Evolutionary conservation across 1,140 invertebrate genomes (phyloP).

Genomic region (Propsilocerus akamusi): DNA sequence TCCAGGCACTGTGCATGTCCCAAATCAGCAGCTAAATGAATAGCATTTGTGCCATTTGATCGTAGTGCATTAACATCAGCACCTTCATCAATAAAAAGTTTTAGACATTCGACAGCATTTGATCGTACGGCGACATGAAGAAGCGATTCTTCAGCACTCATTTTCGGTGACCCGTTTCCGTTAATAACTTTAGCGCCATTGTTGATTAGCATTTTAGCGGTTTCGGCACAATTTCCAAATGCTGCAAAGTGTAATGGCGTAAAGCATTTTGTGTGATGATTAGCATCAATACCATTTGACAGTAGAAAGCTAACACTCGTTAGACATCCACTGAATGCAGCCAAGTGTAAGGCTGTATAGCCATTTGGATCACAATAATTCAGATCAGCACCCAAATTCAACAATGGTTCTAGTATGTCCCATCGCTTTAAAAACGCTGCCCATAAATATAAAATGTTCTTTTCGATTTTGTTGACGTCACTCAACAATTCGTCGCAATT

Average conservation of each 20-base stretch:
- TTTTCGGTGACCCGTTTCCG: conserved; percentile 28
- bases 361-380: conserved; percentile 46
- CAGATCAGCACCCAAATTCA: conserved; percentile 43
- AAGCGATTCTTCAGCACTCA: conserved; percentile 51
- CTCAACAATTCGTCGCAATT: conserved; percentile 28
- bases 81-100: conserved; percentile 47
- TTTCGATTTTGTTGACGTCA: conserved; percentile 37
- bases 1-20: conserved; percentile 47
- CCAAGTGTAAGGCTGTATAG: conserved; percentile 47
- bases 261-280: conserved; percentile 42
- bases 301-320: conserved; percentile 50
- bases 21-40: conserved; percentile 57
- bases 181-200: conserved; percentile 39
- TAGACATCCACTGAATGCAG: conserved; percentile 55
- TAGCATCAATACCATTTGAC: conserved; percentile 42
- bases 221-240: conserved; percentile 54
- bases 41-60: conserved; percentile 48
- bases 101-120: conserved; percentile 51
- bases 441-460: conserved; percentile 48
- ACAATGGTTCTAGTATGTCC: conserved; percentile 37
- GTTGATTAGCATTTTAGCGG: conserved; percentile 46
- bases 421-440: conserved; percentile 44
- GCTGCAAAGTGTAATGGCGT: conserved; percentile 64
- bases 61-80: conserved; percentile 47
- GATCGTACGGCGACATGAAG: conserved; percentile 57